Evolutionary conservation across 2,797 vertebrate species (phyloP), one percentile per base, ranked within the genome.

Genomic region (Phrynocephalus vlangalii): DNA sequence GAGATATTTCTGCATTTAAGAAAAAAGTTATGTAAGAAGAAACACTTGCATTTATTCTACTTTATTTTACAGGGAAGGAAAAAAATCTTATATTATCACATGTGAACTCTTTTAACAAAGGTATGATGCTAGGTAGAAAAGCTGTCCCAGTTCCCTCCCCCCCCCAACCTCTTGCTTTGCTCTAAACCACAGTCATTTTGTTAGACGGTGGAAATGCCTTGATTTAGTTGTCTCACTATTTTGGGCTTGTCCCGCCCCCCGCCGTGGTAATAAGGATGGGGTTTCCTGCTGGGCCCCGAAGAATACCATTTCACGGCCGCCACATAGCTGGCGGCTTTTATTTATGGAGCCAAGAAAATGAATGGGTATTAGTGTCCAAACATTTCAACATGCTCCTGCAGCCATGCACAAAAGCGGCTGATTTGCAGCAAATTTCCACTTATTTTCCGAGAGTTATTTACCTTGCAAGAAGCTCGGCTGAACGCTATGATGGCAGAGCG

Each of bases 301-400:
- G 98, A 99, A 99, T 99, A 99, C 98, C 98, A 99, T 99, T 99
- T 99, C 98, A 99, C 97, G 98, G 98, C 98, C 97, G 98, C 98
- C 98, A 98, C 98, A 97, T 98, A 97, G 98, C 98, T 98, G 98
- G 98, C 98, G 97, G 98, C 98, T 98, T 99, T 99, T 99, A 99
- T 99, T 99, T 99, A 99, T 98, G 97, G 98, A 98, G 98, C 98
- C 98, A 97, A 97, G 97, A 97, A 99, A 99, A 99, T 99, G 99
- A 99, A 99, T 98, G 98, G 99, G 99, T 99, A 99, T 99, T 99
- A 99, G 99, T 99, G 99, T 99, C 99, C 99, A 99, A 99, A 99
- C 99, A 99, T 99, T 99, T 99, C 98, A 99, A 98, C 98, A 99
- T 99, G 98, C 98, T 99, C 98, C 98, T 97, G 98, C 98, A 98